These are phyloP conservation scores for Drosophila algonquin DNA, from an alignment of 2,888 invertebrate genomes.

Conservation along the genomic window DNA sequence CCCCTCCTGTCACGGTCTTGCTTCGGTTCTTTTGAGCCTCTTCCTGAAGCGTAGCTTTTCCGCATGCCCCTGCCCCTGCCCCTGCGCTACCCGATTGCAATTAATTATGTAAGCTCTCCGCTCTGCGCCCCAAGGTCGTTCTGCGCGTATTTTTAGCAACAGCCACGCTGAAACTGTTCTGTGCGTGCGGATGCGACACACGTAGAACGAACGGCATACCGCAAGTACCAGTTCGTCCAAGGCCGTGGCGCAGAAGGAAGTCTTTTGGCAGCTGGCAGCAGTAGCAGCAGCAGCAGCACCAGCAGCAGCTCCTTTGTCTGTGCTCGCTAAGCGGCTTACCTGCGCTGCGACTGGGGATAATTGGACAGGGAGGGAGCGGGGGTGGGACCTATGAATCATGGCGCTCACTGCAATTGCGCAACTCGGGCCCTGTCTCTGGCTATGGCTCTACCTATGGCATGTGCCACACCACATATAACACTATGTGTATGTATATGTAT, in stretches of 20 bases:
- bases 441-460: slow-evolving; percentile 16
- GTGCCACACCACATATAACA: slow-evolving; percentile 28
- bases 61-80: slow-evolving; percentile 61
- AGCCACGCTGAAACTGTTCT: slow-evolving; percentile 65
- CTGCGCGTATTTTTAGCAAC: slow-evolving; percentile 59
- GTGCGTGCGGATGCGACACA: slow-evolving; percentile 47
- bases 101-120: slow-evolving; percentile 73
- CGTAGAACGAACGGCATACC: not conserved
- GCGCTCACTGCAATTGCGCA: slow-evolving; percentile 60
- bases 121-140: slow-evolving; percentile 54
- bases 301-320: slow-evolving; percentile 42
- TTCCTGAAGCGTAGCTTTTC: slow-evolving; percentile 62
- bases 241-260: slow-evolving; percentile 71
- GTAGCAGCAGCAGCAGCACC: not conserved
- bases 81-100: slow-evolving; percentile 53
- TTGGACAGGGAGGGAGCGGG: slow-evolving; percentile 35
- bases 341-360: slow-evolving; percentile 48
- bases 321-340: slow-evolving; percentile 60
- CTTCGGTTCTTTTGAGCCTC: slow-evolving; percentile 49
- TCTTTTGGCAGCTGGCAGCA: slow-evolving; percentile 30
- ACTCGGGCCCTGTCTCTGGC: slow-evolving; percentile 19
- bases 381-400: slow-evolving; percentile 57
- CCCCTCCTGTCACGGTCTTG: slow-evolving; percentile 57
- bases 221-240: slow-evolving; percentile 39
- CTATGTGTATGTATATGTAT: not conserved